Base-by-base conservation (phyloP, 1,140 invertebrate genomes). In the Drosophila tani region DNA sequence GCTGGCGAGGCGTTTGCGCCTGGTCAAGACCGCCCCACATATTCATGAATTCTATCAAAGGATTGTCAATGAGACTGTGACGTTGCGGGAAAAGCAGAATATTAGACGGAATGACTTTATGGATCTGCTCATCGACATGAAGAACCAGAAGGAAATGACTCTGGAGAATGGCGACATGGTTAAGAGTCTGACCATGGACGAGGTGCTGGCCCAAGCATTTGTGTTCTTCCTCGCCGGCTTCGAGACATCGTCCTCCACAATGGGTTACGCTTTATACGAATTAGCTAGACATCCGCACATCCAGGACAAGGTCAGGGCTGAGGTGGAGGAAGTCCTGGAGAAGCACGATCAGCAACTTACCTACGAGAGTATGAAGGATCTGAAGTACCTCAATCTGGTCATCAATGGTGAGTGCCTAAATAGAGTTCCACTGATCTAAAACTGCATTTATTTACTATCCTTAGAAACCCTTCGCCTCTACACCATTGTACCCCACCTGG, bases 391-490 rank as follows among this genome's bases (percentile, higher is more conserved):
- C 2, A 94, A 95, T 47, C 93, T 92, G 73, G 93, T 95, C 51
- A 75, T 82, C 9, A 75, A 15, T 27, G 81, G 81, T 80, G 21
- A 4, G 21, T 24, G 21, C 21, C 4, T 3, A 3, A 24, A 24
- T 3, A 24, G 3, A 24, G 21, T 24, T 24, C 21, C 21, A 24
- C 21, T 24, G 3, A 24, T 24, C 21, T 2, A 3, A 24, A 2
- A 3, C 21, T 24, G 4, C 21, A 24, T 24, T 24, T 24, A 24
- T 24, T 3, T 24, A 24, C 4, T 24, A 24, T 24, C 21, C 4
- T 2, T 12, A 87, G 95, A 96, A 94, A 95, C 95, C 3, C 88
- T 96, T 79, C 93, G 96, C 5, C 94, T 94, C 58, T 95, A 95
- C 83, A 95, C 96, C 35, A 94, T 95, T 2, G 92, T 95, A 24